These are phyloP conservation scores for Phoebastria nigripes DNA, from an alignment of 2,797 vertebrate genomes.

Conservation along the genomic window DNA sequence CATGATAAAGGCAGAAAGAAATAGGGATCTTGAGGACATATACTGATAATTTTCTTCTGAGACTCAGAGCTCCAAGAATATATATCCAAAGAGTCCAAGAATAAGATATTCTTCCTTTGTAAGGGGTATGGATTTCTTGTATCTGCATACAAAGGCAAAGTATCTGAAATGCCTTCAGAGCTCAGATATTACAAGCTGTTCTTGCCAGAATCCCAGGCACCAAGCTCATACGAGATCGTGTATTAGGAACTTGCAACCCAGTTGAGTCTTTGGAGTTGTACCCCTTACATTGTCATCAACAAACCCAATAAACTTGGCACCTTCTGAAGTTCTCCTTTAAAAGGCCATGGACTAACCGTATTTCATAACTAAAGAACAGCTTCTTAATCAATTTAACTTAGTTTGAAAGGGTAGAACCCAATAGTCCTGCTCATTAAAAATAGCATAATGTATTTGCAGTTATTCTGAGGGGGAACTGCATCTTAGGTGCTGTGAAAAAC, in stretches of 20 bases:
- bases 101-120: not conserved
- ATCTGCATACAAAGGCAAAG: not conserved
- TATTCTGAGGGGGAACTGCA: not conserved
- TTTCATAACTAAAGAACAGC: not conserved
- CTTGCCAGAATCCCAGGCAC: not conserved
- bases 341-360: not conserved
- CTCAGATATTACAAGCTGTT: not conserved
- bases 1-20: not conserved
- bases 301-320: not conserved
- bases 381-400: not conserved
- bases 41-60: not conserved
- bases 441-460: not conserved
- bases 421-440: not conserved
- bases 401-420: not conserved
- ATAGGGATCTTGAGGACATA: not conserved
- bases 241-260: not conserved
- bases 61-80: not conserved
- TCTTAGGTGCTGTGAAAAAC: not conserved
- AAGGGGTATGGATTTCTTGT: not conserved
- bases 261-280: not conserved
- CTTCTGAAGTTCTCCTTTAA: not conserved
- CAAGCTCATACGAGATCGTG: not conserved
- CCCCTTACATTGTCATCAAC: not conserved
- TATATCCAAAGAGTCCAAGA: not conserved
- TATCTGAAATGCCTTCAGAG: not conserved